Percentiles rank a stretch among this genome's conserved stretches.
These are phyloP conservation scores for Metridium senile DNA, from an alignment of 92 coral and sea anemone species.

Conservation along the genomic window DNA sequence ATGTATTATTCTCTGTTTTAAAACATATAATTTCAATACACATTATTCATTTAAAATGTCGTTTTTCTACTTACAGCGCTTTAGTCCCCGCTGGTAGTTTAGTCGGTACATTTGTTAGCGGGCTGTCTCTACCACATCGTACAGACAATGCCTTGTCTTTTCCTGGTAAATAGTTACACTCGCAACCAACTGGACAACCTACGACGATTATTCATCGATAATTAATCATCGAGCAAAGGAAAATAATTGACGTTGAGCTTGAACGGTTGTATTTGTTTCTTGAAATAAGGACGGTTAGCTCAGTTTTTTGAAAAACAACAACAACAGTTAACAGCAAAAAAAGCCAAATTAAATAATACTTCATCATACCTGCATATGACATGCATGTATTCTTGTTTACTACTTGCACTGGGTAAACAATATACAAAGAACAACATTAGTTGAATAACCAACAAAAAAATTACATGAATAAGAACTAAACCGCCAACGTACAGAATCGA, in stretches of 20 bases:
- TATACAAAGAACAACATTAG: no score
- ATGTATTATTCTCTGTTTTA: no score
- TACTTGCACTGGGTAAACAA: no score
- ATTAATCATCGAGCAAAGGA: not conserved
- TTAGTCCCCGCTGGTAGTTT: slow-evolving; percentile 51
- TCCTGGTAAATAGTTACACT: slow-evolving; percentile 48
- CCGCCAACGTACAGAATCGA: no score
- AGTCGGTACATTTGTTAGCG: slow-evolving; percentile 51
- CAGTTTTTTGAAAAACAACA: no score
- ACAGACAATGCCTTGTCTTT: slow-evolving; percentile 32
- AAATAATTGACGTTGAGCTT: not conserved
- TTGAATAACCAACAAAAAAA: no score
- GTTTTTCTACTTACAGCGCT: slow-evolving; percentile 47
- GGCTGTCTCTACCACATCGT: slow-evolving; percentile 27
- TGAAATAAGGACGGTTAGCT: no score
- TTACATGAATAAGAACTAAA: no score
- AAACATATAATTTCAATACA: not conserved
- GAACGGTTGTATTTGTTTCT: not conserved
- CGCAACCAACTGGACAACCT: slow-evolving; percentile 75
- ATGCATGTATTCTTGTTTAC: no score
- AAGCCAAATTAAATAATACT: no score
- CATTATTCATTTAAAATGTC: not conserved
- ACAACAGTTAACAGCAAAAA: no score
- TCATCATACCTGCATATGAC: no score
- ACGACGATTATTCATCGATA: not conserved